These are phyloP conservation scores for Tetropium fuscum DNA, from an alignment of 2,888 invertebrate genomes.

Conservation along the genomic window DNA sequence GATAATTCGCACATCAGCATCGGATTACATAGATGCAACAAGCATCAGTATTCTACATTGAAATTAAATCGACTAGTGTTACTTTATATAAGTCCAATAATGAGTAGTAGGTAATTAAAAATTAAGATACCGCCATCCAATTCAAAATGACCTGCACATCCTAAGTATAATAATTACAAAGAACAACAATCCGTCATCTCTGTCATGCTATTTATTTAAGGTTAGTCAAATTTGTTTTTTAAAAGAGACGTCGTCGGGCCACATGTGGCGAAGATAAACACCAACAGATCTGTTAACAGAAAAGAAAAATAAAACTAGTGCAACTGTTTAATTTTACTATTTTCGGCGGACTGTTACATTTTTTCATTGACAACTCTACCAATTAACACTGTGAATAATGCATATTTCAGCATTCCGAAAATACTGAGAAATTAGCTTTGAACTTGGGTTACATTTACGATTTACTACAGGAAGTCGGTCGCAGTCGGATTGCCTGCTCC, in stretches of 20 bases:
- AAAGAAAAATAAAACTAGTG: slow-evolving; percentile 48
- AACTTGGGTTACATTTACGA: background rate
- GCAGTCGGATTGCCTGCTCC: background rate
- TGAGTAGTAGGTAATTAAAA: no score
- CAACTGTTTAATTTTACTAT: slow-evolving; percentile 48
- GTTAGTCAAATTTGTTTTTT: slow-evolving; percentile 31
- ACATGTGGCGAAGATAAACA: slow-evolving; percentile 46
- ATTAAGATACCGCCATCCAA: no score
- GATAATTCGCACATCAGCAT: no score
- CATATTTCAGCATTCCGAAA: slow-evolving; percentile 16
- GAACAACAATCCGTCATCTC: slow-evolving; percentile 20
- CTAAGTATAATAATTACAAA: slow-evolving; percentile 1
- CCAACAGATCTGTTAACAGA: slow-evolving; percentile 45
- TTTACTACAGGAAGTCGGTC: slow-evolving; percentile 8
- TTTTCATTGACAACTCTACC: slow-evolving; percentile 28
- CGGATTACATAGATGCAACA: no score
- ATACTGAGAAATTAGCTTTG: slow-evolving; percentile 10
- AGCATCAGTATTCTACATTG: no score
- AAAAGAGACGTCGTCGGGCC: slow-evolving; percentile 27
- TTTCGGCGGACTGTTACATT: slow-evolving; percentile 43
- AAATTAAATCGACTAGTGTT: no score
- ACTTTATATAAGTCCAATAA: no score
- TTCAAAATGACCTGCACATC: background rate
- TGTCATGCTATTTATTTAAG: slow-evolving; percentile 27
- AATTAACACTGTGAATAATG: slow-evolving; percentile 29